Conservation (phyloP, 2,113 vertebrate species). For the Callochromis pleurospilus region DNA sequence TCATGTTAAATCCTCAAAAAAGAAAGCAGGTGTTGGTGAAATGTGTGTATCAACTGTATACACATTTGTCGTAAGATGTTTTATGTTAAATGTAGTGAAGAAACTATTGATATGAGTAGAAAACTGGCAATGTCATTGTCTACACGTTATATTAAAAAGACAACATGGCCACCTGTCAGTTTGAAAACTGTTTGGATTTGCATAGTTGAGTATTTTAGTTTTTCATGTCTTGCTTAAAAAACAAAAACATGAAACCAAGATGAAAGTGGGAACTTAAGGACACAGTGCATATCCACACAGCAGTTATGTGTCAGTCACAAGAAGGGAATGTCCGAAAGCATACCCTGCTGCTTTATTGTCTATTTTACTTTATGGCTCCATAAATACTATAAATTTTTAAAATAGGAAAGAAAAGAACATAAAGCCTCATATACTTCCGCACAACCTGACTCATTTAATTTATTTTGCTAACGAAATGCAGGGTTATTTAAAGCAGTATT, state of each 20-base stretch:
- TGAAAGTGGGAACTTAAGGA: not conserved
- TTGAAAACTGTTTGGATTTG: not conserved
- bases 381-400: not conserved
- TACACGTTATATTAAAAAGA: not conserved
- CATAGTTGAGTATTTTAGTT: not conserved
- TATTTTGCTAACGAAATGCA: rapidly evolving
- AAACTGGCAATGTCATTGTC: not conserved
- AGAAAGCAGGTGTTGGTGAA: not conserved
- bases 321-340: not conserved
- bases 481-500: not conserved
- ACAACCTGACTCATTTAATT: not conserved
- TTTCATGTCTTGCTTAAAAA: not conserved
- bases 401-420: rapidly evolving
- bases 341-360: not conserved
- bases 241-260: not conserved
- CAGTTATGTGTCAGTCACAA: not conserved
- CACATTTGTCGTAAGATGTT: not conserved
- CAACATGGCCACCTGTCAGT: not conserved
- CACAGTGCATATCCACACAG: not conserved
- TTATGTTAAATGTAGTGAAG: not conserved
- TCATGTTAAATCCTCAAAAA: not conserved
- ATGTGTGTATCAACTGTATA: not conserved
- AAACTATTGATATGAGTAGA: not conserved
- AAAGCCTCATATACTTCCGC: not conserved
- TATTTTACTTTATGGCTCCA: not conserved